A percentile compares a stretch with the other conserved stretches of the same genome.
Evolutionary conservation across 2,797 vertebrate species (phyloP).

Genomic region (Anguilla megastoma): DNA sequence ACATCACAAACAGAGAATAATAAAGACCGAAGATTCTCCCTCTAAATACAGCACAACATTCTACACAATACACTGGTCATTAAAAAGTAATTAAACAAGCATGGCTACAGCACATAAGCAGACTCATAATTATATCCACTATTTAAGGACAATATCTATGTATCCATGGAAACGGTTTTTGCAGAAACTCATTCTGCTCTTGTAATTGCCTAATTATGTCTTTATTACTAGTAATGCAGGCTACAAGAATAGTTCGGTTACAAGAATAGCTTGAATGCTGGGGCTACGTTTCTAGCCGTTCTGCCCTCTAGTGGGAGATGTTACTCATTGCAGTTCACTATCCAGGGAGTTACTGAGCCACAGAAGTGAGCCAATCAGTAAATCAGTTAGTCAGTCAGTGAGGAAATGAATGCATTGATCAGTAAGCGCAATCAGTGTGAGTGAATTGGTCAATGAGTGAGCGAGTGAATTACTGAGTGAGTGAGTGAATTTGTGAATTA

Average conservation of each 20-base stretch:
- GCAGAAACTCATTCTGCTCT: background rate
- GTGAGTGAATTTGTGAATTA: too few species aligned
- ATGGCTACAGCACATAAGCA: background rate
- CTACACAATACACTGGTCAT: background rate
- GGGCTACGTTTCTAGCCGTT: background rate
- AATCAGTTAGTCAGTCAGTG: background rate
- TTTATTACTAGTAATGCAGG: constrained; percentile 1
- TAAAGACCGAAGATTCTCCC: background rate
- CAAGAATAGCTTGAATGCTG: too few species aligned
- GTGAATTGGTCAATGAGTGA: too few species aligned
- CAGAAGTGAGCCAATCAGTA: background rate
- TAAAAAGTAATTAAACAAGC: background rate
- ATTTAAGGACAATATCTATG: background rate
- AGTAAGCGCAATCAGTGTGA: too few species aligned
- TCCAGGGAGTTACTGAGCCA: background rate
- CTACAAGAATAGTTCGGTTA: background rate
- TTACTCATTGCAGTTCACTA: background rate
- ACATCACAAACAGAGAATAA: background rate
- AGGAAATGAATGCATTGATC: too few species aligned
- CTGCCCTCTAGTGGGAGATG: background rate
- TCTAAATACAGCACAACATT: background rate
- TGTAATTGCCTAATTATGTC: constrained; percentile 4
- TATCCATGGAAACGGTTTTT: background rate
- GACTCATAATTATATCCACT: background rate
- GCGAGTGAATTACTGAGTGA: too few species aligned